phyloP scores from a whole-genome alignment of 2,888 invertebrate genomes.

The Drosophila recens region DNA sequence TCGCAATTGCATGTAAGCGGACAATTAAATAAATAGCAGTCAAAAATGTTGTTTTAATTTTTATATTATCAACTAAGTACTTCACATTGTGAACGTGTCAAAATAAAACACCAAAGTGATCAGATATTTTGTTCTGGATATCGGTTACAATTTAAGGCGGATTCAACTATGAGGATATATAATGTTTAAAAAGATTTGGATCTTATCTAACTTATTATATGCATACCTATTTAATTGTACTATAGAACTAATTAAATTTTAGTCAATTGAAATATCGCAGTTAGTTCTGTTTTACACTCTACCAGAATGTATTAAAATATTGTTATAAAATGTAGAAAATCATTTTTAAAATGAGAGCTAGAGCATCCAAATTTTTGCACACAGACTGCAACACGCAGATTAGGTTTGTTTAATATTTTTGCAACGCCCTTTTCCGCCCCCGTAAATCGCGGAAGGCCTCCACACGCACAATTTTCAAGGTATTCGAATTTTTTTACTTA shows the following conservation, averaged over 20 bases:
- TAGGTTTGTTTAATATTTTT: too few species aligned
- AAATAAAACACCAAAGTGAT: constrained; percentile 12
- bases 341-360: background rate
- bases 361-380: too few species aligned
- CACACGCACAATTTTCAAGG: too few species aligned
- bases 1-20: constrained; percentile 47
- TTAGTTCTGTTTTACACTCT: background rate
- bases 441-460: too few species aligned
- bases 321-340: background rate
- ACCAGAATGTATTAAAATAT: background rate
- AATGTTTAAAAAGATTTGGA: constrained; percentile 21
- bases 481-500: too few species aligned
- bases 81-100: background rate
- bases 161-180: constrained; percentile 15
- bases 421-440: too few species aligned
- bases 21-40: constrained; percentile 25
- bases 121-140: constrained; percentile 37
- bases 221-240: constrained; percentile 8
- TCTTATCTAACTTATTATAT: constrained; percentile 9
- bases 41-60: constrained; percentile 24
- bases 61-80: background rate
- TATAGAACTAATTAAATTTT: background rate
- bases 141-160: constrained; percentile 56
- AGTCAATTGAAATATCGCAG: too few species aligned
- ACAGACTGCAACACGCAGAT: too few species aligned